Conservation (phyloP, 2,797 vertebrate genomes). For the Lagodon rhomboides region DNA sequence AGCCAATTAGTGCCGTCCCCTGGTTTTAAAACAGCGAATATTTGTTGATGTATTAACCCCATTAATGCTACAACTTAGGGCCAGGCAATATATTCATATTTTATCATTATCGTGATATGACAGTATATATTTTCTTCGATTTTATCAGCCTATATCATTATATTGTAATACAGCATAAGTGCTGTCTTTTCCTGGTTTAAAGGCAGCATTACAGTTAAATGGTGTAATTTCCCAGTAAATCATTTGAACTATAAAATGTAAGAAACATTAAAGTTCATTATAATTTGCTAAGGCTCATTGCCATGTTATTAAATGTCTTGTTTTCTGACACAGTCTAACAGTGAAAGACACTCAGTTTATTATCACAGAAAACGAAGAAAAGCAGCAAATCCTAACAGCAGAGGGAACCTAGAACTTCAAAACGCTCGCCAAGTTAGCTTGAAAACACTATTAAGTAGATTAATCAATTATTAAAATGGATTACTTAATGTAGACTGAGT, state of each 20-base stretch:
- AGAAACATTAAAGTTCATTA: background rate
- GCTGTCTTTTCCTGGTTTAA: too few relatives aligned
- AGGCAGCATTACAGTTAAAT: too few relatives aligned
- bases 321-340: background rate
- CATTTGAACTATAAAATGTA: background rate
- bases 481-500: background rate
- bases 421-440: background rate
- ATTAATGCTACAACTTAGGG: background rate
- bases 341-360: background rate
- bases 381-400: background rate
- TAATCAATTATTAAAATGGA: background rate
- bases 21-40: too few relatives aligned
- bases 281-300: background rate
- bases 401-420: background rate
- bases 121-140: too few relatives aligned
- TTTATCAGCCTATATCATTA: too few relatives aligned
- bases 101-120: too few relatives aligned
- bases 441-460: background rate
- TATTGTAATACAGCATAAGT: too few relatives aligned
- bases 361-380: background rate
- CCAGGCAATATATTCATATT: too few relatives aligned
- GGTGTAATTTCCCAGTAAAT: too few relatives aligned
- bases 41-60: background rate
- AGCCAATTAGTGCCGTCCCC: background rate
- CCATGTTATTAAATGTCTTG: background rate